Evolutionary conservation across 2,888 invertebrate species (phyloP).

Genomic region (Quadroppia sp.): DNA sequence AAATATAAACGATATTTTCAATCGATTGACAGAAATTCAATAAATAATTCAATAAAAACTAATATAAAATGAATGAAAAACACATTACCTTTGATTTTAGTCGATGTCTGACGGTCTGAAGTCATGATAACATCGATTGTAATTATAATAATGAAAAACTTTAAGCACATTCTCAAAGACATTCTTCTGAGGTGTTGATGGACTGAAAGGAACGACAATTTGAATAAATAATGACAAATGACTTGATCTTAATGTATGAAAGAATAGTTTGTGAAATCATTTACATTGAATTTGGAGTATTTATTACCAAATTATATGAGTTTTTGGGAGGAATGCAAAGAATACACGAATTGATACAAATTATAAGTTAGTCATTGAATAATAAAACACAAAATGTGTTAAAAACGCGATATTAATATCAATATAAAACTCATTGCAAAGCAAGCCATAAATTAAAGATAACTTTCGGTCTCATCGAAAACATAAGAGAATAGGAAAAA

Average conservation of each 20-base stretch:
- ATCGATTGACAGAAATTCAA: not conserved
- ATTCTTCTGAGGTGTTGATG: not conserved
- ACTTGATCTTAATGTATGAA: not conserved
- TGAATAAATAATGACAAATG: not conserved
- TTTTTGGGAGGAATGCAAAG: not conserved
- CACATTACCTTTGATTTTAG: not conserved
- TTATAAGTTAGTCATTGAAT: not conserved
- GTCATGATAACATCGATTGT: constrained; percentile 1
- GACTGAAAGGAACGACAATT: not conserved
- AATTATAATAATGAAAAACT: constrained; percentile 11
- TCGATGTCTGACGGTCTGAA: not conserved
- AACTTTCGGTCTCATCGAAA: not conserved
- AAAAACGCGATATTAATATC: not conserved
- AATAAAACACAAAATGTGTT: not conserved
- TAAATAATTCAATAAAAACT: not conserved
- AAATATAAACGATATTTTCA: not conserved
- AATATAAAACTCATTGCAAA: not conserved
- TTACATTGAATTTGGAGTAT: no score
- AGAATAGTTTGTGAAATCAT: no score
- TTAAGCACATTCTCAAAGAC: not conserved
- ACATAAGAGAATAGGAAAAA: not conserved
- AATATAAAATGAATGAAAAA: not conserved
- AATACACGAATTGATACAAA: constrained; percentile 10
- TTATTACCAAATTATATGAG: not conserved
- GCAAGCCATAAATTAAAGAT: not conserved